Evolutionary conservation across 2,113 vertebrate genomes (phyloP).

Genomic region (Coturnix japonica): DNA sequence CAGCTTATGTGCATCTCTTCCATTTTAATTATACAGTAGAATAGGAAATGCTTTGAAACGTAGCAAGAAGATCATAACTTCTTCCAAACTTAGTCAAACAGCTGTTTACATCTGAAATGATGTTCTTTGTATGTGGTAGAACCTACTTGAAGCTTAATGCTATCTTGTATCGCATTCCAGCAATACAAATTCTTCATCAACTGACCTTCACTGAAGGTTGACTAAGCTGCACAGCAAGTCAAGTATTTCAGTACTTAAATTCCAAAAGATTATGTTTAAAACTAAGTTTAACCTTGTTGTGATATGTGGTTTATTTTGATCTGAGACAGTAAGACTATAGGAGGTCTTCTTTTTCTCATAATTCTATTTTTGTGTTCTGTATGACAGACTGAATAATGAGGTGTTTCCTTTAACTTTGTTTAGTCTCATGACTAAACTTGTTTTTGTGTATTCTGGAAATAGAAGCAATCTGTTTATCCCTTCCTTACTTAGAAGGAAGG

Average conservation of each 20-base stretch:
- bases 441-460: neutral
- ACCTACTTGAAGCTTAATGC: neutral
- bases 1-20: neutral
- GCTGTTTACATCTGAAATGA: neutral
- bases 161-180: neutral
- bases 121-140: neutral
- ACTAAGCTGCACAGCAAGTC: neutral
- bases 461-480: neutral
- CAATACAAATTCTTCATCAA: neutral
- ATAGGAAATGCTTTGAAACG: neutral
- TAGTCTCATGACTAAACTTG: neutral
- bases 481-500: neutral
- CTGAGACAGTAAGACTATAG: neutral
- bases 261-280: neutral
- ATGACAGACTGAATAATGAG: neutral
- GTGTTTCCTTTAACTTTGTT: neutral
- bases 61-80: neutral
- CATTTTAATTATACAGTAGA: neutral
- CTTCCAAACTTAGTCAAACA: neutral
- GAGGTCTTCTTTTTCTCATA: neutral
- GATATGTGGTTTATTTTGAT: neutral
- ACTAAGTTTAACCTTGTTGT: neutral
- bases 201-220: neutral
- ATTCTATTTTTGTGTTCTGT: neutral
- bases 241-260: neutral